Evolutionary conservation across 2,888 invertebrate species (phyloP), one percentile per base, ranked within the genome.

Genomic region (Agrotis clavis): DNA sequence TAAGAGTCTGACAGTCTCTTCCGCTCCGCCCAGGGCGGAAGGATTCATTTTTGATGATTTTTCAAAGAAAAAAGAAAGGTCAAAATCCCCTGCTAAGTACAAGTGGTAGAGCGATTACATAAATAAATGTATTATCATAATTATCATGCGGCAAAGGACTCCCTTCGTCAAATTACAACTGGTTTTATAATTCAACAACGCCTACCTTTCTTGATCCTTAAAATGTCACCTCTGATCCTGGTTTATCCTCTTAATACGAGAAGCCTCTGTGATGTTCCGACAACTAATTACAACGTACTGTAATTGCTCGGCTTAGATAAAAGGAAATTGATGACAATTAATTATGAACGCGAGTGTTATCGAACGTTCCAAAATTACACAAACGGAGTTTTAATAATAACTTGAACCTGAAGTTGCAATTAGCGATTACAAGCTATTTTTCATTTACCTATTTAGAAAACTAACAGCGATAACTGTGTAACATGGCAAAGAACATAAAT

Each of bases 231-330:
- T 56, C 16, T 30, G 45, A 54, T 68, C 71, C 45, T 19, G 35
- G 16, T 60, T 61, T 35, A 77, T 70, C 61, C 71, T 13, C 7
- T 4, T 14, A 57, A 67, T 21, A 3, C 47, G 14, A 21, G 13
- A 35, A 53, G n/a, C n/a, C 19, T 41, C 19, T 60, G 51, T 76
- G 48, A 53, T 60, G 59, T 68, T 53, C 53, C 53, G 59, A 54
- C 69, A 4, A 25, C 25, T 48, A 56, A 77, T 77, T 77, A 60
- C 60, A 48, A 51, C 9, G 19, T 6, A 14, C 14, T 21, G 3
- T 64, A 73, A 63, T 53, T 67, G 16, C 35, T 19, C 30, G 25
- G 18, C 25, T 77, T 54, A 60, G 53, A 50, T 60, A 68, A 77
- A 5, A n/a, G 41, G 16, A 53, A 77, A 30, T 60, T n/a, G 30